Conservation (phyloP, 2,113 vertebrate genomes). For the Ranitomeya imitator region DNA sequence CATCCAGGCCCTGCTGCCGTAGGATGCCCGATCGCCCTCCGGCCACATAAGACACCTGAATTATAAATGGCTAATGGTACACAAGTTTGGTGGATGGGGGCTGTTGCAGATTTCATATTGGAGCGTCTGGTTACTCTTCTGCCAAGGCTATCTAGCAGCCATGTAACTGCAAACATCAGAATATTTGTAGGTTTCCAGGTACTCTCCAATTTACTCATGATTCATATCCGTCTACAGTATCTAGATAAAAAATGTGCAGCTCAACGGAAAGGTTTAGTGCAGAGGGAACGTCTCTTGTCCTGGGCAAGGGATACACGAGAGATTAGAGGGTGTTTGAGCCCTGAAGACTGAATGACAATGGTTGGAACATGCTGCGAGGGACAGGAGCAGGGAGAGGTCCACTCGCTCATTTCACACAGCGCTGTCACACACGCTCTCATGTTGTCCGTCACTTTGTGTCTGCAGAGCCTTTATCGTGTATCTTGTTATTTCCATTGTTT, state of each 20-base stretch:
- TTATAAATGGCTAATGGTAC: too few species aligned
- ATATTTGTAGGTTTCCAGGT: background rate
- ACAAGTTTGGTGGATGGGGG: background rate
- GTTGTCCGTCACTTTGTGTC: conserved; percentile 44
- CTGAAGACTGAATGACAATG: background rate
- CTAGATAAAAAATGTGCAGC: background rate
- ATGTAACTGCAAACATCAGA: background rate
- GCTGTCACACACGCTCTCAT: conserved; percentile 20
- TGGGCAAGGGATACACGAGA: background rate
- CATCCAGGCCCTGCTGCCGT: too few species aligned
- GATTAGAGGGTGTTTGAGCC: conserved; percentile 42
- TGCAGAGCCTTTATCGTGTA: conserved; percentile 6
- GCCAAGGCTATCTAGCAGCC: background rate
- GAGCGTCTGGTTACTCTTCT: background rate
- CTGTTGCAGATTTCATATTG: background rate
- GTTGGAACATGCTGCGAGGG: conserved; percentile 38
- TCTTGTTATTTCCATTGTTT: conserved; percentile 18
- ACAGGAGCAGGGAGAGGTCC: background rate
- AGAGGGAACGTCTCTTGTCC: background rate
- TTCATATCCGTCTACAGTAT: too few species aligned
- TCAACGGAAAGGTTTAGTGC: background rate
- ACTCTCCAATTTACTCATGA: background rate
- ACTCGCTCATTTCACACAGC: background rate
- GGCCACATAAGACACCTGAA: too few species aligned
- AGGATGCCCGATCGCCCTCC: too few species aligned